phyloP scores from a whole-genome alignment of 2,888 invertebrate species.

The Drosophila cracens region DNA sequence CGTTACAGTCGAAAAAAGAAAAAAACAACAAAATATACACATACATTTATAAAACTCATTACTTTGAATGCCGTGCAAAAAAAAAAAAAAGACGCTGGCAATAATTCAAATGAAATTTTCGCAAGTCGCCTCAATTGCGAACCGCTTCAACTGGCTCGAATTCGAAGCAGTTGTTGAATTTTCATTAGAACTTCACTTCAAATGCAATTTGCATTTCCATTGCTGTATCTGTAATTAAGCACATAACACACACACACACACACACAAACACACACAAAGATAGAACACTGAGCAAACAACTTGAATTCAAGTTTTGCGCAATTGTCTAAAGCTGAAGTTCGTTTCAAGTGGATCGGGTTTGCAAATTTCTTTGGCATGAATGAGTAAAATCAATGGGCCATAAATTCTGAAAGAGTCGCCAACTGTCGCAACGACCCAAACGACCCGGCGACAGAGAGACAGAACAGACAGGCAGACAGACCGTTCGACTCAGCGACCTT shows the following conservation, averaged over 20 bases:
- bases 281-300: conserved; percentile 39
- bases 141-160: conserved; percentile 29
- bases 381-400: conserved; percentile 55
- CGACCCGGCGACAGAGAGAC: background rate
- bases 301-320: conserved; percentile 46
- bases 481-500: conserved; percentile 49
- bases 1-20: conserved; percentile 35
- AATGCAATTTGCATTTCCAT: conserved; percentile 39
- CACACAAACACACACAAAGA: conserved; percentile 22
- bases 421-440: conserved; percentile 34
- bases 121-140: conserved; percentile 50
- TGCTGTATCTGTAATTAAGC: conserved; percentile 43
- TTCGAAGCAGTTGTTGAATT: conserved; percentile 26
- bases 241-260: conserved; percentile 16
- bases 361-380: conserved; percentile 72
- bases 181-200: conserved; percentile 51
- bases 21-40: conserved; percentile 13
- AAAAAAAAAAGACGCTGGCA: conserved; percentile 26
- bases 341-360: conserved; percentile 68
- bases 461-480: background rate
- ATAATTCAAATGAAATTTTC: conserved; percentile 64
- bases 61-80: conserved; percentile 32
- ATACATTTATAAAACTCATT: conserved; percentile 61
- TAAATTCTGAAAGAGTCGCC: conserved; percentile 54
- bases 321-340: conserved; percentile 29